These are phyloP conservation scores for Toxotes chatareus DNA, from an alignment of 2,113 vertebrate genomes.

Conservation along the genomic window DNA sequence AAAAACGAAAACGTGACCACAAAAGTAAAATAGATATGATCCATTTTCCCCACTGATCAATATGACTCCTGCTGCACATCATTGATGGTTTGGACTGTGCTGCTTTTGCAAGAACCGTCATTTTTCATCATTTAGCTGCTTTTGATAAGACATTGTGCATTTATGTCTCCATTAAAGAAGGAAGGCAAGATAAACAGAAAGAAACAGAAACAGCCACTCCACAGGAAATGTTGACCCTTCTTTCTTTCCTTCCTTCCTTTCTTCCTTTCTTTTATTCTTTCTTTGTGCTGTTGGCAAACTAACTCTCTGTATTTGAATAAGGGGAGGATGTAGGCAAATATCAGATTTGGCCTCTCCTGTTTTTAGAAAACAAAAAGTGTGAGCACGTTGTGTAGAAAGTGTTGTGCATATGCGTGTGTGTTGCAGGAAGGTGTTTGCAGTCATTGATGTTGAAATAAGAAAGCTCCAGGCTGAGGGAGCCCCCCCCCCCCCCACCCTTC, in stretches of 20 bases:
- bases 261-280: neutral
- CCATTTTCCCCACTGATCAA: slow-evolving; percentile 12
- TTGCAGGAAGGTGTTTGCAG: slow-evolving; percentile 35
- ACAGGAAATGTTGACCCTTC: slow-evolving; percentile 15
- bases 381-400: neutral
- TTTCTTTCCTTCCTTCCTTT: neutral
- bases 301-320: slow-evolving; percentile 49
- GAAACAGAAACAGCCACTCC: slow-evolving; percentile 3
- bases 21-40: slow-evolving; percentile 2
- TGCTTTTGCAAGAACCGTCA: neutral
- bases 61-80: neutral
- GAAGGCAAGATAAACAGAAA: neutral
- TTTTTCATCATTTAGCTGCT: neutral
- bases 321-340: slow-evolving; percentile 40
- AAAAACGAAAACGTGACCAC: neutral
- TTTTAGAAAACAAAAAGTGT: neutral
- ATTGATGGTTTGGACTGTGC: slow-evolving; percentile 19
- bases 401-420: neutral
- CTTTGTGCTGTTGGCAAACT: slow-evolving; percentile 5
- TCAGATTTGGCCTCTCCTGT: slow-evolving; percentile 15
- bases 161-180: neutral
- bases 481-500: neutral
- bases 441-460: slow-evolving; percentile 32
- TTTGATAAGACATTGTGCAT: slow-evolving; percentile 17
- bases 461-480: neutral